A percentile compares a stretch with the other conserved stretches of the same genome.
These are phyloP conservation scores for Alca torda DNA, from an alignment of 2,797 vertebrate genomes.

Conservation along the genomic window DNA sequence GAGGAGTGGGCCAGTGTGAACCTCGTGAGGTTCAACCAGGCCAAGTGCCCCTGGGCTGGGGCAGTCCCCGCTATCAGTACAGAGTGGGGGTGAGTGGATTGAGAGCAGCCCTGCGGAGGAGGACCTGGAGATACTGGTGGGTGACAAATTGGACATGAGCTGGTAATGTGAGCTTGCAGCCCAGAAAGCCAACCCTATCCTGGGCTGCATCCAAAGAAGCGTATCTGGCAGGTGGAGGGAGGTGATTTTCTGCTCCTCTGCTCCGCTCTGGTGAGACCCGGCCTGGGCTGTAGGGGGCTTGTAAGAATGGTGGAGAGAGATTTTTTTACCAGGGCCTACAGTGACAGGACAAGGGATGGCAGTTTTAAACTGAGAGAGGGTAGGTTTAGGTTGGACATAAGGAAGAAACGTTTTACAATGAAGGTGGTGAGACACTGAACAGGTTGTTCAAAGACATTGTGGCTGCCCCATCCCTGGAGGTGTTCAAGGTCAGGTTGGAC, in stretches of 20 bases:
- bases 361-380: neutral
- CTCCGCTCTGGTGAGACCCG: neutral
- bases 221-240: neutral
- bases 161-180: neutral
- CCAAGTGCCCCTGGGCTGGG: neutral
- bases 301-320: too few species aligned
- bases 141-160: neutral
- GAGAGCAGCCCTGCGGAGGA: neutral
- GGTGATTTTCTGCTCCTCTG: neutral
- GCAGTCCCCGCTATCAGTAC: neutral
- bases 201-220: neutral
- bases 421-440: neutral
- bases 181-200: neutral
- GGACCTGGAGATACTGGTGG: neutral
- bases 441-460: neutral
- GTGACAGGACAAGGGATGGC: neutral
- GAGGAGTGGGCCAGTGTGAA: neutral
- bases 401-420: neutral
- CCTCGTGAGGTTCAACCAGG: neutral
- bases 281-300: neutral
- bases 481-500: neutral
- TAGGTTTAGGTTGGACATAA: neutral
- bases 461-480: rapidly evolving
- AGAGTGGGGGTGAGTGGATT: neutral
- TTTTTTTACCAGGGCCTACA: neutral